Percentiles rank a stretch among this genome's conserved stretches.
These are phyloP conservation scores for Poeciliopsis gracilis DNA, from an alignment of 2,797 vertebrate species.

Conservation along the genomic window DNA sequence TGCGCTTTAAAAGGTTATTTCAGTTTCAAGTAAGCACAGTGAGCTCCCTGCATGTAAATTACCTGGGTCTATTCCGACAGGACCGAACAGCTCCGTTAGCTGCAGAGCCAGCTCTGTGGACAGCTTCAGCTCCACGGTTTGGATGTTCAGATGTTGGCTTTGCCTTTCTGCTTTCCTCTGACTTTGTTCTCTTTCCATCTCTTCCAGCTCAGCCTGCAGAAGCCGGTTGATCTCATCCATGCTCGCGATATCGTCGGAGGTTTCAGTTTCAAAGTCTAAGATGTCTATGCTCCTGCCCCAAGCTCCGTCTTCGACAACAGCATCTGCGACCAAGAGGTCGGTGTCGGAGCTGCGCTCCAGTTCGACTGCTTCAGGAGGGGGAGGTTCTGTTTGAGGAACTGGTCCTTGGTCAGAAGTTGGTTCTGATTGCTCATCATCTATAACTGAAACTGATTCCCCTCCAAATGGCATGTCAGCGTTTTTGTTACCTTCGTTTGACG, in stretches of 20 bases:
- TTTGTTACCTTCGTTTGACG: slow-evolving; percentile 13
- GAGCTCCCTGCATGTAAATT: slow-evolving; percentile 48
- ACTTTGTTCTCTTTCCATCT: slow-evolving; percentile 68
- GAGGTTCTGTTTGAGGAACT: slow-evolving; percentile 8
- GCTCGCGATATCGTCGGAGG: slow-evolving; percentile 58
- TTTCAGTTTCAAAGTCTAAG: slow-evolving; percentile 39
- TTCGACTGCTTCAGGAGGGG: slow-evolving; percentile 7
- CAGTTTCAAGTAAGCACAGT: not conserved
- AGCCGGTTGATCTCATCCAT: slow-evolving; percentile 60
- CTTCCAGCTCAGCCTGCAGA: slow-evolving; percentile 65
- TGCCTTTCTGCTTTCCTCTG: slow-evolving; percentile 54
- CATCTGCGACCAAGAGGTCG: slow-evolving; percentile 9
- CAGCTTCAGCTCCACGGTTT: slow-evolving; percentile 90
- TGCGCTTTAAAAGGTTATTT: not conserved
- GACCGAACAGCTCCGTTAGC: slow-evolving; percentile 94
- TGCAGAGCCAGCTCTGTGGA: slow-evolving; percentile 94
- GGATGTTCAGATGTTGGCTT: slow-evolving; percentile 82
- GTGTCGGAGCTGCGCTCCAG: slow-evolving; percentile 5
- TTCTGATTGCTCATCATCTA: slow-evolving; percentile 12
- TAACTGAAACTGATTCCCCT: slow-evolving; percentile 15
- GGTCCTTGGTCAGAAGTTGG: slow-evolving; percentile 13
- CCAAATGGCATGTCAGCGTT: not conserved
- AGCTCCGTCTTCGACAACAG: slow-evolving; percentile 2
- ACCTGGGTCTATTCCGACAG: slow-evolving; percentile 95
- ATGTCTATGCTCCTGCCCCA: slow-evolving; percentile 24